Conservation (phyloP, 2,888 invertebrate genomes). For the Dyspetes luteomarginatus region DNA sequence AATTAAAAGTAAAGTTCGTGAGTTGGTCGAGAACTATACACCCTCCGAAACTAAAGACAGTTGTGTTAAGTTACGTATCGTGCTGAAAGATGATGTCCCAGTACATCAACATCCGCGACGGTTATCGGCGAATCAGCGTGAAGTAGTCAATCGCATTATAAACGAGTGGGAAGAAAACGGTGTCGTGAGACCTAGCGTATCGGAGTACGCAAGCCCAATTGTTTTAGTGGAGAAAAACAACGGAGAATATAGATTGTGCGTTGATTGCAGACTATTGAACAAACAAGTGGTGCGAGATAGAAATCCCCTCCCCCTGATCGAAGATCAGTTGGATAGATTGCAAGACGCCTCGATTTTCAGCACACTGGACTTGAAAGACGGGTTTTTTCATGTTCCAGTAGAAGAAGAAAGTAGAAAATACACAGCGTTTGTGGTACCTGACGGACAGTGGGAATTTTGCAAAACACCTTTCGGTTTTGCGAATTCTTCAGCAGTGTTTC, state of each 20-base stretch:
- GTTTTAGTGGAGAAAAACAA: slow-evolving; percentile 73
- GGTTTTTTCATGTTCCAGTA: slow-evolving; percentile 11
- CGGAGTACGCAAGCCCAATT: slow-evolving; percentile 76
- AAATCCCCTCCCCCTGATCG: slow-evolving; percentile 65
- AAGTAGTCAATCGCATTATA: slow-evolving; percentile 72
- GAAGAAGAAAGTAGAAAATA: not conserved
- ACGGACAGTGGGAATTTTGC: slow-evolving; percentile 53
- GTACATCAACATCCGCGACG: slow-evolving; percentile 70
- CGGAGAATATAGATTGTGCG: slow-evolving; percentile 72
- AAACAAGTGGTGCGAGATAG: slow-evolving; percentile 72
- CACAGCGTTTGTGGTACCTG: not conserved
- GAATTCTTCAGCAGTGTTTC: slow-evolving; percentile 45
- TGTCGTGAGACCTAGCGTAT: slow-evolving; percentile 73
- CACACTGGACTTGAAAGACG: not conserved
- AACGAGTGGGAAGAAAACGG: slow-evolving; percentile 73
- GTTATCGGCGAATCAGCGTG: slow-evolving; percentile 67
- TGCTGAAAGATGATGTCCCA: slow-evolving; percentile 73
- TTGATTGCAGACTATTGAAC: slow-evolving; percentile 80
- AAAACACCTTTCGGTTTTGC: slow-evolving; percentile 65
- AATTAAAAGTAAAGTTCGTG: not conserved
- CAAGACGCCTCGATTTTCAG: not conserved
- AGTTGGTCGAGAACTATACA: slow-evolving; percentile 66
- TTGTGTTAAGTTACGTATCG: slow-evolving; percentile 71
- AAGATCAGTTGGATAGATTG: slow-evolving; percentile 72
- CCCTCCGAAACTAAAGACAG: slow-evolving; percentile 66